phyloP scores from a whole-genome alignment of 2,797 vertebrate species.

The Pantherophis alleghaniensis region DNA sequence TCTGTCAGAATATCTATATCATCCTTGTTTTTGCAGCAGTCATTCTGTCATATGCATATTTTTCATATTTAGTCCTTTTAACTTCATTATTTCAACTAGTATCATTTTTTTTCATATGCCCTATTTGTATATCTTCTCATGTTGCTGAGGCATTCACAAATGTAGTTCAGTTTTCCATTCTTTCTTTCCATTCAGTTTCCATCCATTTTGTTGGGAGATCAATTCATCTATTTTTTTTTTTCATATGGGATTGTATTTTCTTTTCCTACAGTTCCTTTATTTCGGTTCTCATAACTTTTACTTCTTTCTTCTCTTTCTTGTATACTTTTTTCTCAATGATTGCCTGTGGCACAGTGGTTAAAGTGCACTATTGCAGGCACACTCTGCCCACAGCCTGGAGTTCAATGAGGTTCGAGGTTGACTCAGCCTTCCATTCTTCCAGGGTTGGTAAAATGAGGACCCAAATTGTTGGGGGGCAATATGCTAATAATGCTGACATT shows the following conservation, averaged over 20 bases:
- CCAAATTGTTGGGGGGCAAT: not conserved
- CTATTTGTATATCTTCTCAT: not conserved
- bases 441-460: not conserved
- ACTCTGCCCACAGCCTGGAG: not conserved
- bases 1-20: not conserved
- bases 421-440: not conserved
- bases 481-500: not conserved
- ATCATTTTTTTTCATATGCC: not conserved
- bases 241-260: not conserved
- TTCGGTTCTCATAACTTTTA: not conserved
- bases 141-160: not conserved
- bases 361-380: not conserved
- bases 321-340: not conserved
- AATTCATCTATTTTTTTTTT: not conserved
- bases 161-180: not conserved
- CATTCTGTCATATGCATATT: not conserved
- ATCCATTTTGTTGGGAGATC: not conserved
- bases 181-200: not conserved
- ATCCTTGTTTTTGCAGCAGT: not conserved
- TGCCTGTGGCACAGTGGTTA: not conserved
- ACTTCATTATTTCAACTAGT: not conserved
- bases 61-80: not conserved
- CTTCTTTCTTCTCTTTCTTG: not conserved
- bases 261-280: not conserved
- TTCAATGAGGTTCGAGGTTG: not conserved